These are phyloP conservation scores for Halcyon chelicuti DNA, from an alignment of 2,797 vertebrate species.

Conservation along the genomic window DNA sequence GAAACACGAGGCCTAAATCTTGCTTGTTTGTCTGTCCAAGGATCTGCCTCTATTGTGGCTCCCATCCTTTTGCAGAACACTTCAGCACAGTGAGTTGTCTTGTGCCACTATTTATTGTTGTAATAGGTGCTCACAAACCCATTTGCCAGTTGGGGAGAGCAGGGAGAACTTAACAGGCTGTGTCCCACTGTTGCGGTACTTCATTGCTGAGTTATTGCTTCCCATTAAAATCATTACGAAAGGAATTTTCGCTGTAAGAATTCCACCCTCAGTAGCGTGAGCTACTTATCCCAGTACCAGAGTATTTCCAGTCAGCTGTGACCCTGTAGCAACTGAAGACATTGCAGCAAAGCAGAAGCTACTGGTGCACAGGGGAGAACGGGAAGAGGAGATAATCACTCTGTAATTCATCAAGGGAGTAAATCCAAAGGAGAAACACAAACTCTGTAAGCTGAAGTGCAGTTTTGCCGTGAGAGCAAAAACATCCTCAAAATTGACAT, in stretches of 20 bases:
- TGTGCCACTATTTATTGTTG: neutral
- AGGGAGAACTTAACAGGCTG: neutral
- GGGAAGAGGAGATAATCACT: neutral
- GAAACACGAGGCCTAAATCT: constrained; percentile 91
- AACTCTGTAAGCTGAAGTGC: neutral
- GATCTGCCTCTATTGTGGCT: constrained; percentile 92
- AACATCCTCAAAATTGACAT: neutral
- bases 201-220: neutral
- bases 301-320: neutral
- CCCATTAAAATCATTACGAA: neutral
- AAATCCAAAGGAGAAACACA: neutral
- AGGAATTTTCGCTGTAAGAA: neutral
- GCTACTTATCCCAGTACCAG: neutral
- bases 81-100: constrained; percentile 86
- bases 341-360: neutral
- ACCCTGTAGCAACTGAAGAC: neutral
- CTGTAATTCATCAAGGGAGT: neutral
- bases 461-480: neutral
- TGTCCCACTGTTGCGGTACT: neutral
- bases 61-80: constrained; percentile 89
- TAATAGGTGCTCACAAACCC: neutral
- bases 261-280: neutral
- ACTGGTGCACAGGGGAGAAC: neutral
- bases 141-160: neutral
- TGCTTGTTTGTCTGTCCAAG: constrained; percentile 93